Percentiles rank a stretch among this genome's conserved stretches.
These are phyloP conservation scores for Brachionus sp. DNA, from an alignment of 1,140 invertebrate species.

Conservation along the genomic window DNA sequence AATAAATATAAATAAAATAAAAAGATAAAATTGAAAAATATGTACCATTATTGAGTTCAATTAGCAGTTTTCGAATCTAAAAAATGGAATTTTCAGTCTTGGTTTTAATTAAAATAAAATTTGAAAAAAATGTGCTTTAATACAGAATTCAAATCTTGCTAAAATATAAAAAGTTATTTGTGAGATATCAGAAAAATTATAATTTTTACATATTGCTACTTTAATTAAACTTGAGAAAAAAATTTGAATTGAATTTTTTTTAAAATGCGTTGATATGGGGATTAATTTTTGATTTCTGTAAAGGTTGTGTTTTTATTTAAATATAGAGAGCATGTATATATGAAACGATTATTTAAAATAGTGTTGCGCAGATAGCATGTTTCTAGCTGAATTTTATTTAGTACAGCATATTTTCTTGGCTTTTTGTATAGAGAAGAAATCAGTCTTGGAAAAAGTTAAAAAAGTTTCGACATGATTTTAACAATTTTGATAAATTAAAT, in stretches of 20 bases:
- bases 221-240: neutral
- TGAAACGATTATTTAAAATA: neutral
- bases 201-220: neutral
- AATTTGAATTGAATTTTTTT: neutral
- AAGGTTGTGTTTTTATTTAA: neutral
- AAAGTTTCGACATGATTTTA: neutral
- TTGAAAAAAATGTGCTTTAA: conserved; percentile 17
- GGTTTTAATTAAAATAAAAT: neutral
- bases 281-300: neutral
- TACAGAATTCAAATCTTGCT: conserved; percentile 13
- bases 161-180: conserved; percentile 1
- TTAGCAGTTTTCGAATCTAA: neutral
- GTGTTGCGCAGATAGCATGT: neutral
- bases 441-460: neutral
- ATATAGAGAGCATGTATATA: neutral
- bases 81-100: conserved; percentile 11
- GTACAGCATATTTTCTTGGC: no score
- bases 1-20: neutral
- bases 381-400: neutral
- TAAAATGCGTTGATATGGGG: conserved; percentile 29
- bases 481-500: no score
- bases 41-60: conserved; percentile 1
- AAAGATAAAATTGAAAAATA: neutral
- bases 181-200: neutral
- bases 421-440: neutral